Percentiles rank a stretch among this genome's conserved stretches.
Conservation (phyloP, 2,888 invertebrate genomes). For the Argyresthia goedartella region DNA sequence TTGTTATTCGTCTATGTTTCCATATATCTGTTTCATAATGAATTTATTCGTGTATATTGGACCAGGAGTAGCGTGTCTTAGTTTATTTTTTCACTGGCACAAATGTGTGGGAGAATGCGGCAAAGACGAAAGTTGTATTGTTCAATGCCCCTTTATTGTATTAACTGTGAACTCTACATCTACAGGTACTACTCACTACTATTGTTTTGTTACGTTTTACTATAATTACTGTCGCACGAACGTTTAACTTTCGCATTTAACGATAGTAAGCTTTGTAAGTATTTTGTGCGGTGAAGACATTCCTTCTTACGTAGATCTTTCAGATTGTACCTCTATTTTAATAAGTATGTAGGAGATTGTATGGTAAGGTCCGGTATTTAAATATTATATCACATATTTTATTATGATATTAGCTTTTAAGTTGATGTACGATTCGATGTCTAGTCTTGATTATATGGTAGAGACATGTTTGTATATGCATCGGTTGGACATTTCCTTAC, state of each 20-base stretch:
- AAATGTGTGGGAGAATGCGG: no score
- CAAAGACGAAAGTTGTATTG: background rate
- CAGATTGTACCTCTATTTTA: background rate
- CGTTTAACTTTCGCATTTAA: background rate
- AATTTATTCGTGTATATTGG: no score
- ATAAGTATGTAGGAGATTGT: background rate
- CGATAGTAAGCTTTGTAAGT: background rate
- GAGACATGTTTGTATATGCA: slow-evolving; percentile 7
- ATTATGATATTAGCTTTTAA: background rate
- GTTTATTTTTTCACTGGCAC: no score
- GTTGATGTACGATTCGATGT: slow-evolving; percentile 19
- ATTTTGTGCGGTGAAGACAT: slow-evolving; percentile 27
- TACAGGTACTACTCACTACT: no score
- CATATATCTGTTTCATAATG: no score
- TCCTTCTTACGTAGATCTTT: slow-evolving; percentile 19
- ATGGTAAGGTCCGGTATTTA: background rate
- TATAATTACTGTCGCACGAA: no score
- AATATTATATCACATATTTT: background rate
- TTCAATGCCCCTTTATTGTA: background rate
- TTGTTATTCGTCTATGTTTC: no score
- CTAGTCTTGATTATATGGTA: slow-evolving; percentile 22
- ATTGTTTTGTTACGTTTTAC: no score
- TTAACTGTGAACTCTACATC: no score
- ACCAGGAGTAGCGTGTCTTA: no score
- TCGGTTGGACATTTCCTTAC: background rate